Evolutionary conservation across 2,888 invertebrate species (phyloP), one percentile per base, ranked within the genome.

Genomic region (Drosophila prostipennis): DNA sequence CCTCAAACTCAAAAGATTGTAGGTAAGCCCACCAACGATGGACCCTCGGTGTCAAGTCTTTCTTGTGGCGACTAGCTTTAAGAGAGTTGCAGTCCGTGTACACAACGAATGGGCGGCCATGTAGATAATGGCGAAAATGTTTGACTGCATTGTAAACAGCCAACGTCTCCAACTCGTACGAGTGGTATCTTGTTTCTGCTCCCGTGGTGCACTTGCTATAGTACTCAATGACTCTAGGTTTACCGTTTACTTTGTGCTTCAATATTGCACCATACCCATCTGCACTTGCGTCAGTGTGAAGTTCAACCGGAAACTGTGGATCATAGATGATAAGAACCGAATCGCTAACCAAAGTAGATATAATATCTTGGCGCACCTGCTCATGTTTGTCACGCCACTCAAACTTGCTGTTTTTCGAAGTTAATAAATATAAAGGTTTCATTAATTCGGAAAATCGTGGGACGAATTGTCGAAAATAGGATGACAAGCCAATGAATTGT

Each of bases 201-300:
- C n/a, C n/a, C n/a, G n/a, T n/a, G n/a, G n/a, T n/a, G n/a, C n/a
- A n/a, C n/a, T n/a, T n/a, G n/a, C n/a, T n/a, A n/a, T n/a, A n/a
- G n/a, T n/a, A n/a, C n/a, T n/a, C n/a, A n/a, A n/a, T n/a, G n/a
- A n/a, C n/a, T n/a, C n/a, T n/a, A n/a, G n/a, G n/a, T n/a, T n/a
- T n/a, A n/a, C n/a, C n/a, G 19, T 11, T 6, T 11, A 42, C n/a
- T 6, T 19, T 19, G 42, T 42, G 42, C 42, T 23, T 43, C 19
- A 23, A 23, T 23, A 43, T 43, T 6, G 42, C 23, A 7, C 7
- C 23, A 43, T 7, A 43, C 10, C 23, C 43, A n/a, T 43, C 7
- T 43, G 23, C 23, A 13, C 43, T 43, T n/a, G 43, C 43, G 7
- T 43, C 23, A 43, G 43, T 43, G n/a, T 23, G n/a, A 13, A 43